These are phyloP conservation scores for Podocnemis expansa DNA, from an alignment of 2,113 vertebrate genomes.

Conservation along the genomic window DNA sequence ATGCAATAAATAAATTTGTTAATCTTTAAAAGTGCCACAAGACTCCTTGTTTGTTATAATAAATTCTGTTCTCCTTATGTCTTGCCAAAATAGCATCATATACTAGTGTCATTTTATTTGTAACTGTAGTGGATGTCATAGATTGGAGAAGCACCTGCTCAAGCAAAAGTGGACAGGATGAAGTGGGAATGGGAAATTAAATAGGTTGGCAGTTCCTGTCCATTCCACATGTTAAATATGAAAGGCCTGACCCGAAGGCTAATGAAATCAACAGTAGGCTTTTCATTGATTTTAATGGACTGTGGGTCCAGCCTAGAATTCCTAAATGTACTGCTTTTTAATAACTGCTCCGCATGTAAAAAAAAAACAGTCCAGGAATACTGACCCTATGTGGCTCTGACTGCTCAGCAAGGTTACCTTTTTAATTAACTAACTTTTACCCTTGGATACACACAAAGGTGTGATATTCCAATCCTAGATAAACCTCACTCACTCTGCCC, in stretches of 20 bases:
- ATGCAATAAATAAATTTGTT: too few species aligned
- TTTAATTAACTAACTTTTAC: neutral
- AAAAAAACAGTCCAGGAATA: neutral
- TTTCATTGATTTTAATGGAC: neutral
- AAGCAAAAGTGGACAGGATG: neutral
- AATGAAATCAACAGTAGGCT: neutral
- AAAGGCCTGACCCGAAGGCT: neutral
- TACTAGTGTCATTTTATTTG: too few species aligned
- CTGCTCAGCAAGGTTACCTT: neutral
- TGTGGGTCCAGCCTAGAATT: neutral
- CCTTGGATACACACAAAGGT: neutral
- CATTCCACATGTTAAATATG: neutral
- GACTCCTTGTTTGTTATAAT: too few species aligned
- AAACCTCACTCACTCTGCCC: neutral
- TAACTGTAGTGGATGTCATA: too few species aligned
- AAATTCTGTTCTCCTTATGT: too few species aligned
- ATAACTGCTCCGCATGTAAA: neutral
- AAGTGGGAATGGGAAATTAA: neutral
- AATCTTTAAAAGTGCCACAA: too few species aligned
- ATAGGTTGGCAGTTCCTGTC: neutral
- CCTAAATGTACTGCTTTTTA: neutral
- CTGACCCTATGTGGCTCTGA: neutral
- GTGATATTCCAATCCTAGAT: neutral
- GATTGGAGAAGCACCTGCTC: too few species aligned
- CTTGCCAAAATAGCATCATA: too few species aligned